Evolutionary conservation across 1,140 invertebrate genomes (phyloP).

Genomic region (Eufriesea mexicana): DNA sequence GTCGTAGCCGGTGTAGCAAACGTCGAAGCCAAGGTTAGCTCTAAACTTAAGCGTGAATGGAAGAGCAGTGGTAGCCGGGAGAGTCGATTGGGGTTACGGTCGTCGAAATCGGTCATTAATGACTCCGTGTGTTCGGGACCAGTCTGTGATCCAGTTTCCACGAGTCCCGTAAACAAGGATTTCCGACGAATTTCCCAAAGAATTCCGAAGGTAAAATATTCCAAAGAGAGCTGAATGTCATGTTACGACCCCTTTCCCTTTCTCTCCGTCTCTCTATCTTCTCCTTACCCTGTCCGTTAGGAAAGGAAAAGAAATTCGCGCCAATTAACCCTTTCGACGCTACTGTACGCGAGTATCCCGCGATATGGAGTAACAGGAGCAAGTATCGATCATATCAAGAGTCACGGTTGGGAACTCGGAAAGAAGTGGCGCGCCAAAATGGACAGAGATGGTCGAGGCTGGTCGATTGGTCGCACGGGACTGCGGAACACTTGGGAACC

Average conservation of each 20-base stretch:
- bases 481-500: conserved; percentile 45
- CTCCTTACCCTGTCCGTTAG: background rate
- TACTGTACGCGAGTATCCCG: conserved; percentile 18
- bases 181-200: too few species aligned
- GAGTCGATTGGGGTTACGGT: conserved; percentile 42
- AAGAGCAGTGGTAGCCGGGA: conserved; percentile 6
- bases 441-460: conserved; percentile 62
- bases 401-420: background rate
- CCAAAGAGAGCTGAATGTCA: background rate
- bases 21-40: conserved; percentile 55
- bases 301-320: background rate
- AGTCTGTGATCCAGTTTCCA: background rate
- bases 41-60: conserved; percentile 49
- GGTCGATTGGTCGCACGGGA: conserved; percentile 83
- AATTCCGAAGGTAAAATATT: background rate
- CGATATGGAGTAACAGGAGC: conserved; percentile 5
- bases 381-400: conserved; percentile 52
- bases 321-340: conserved; percentile 52
- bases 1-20: conserved; percentile 81
- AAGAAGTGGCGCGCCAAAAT: conserved; percentile 11
- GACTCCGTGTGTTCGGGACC: background rate
- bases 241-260: too few species aligned
- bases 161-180: background rate
- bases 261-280: background rate
- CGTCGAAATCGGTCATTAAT: conserved; percentile 2